A percentile compares a stretch with the other conserved stretches of the same genome.
Conservation (phyloP, 2,888 invertebrate genomes). For the Eustalomyia histrio region DNA sequence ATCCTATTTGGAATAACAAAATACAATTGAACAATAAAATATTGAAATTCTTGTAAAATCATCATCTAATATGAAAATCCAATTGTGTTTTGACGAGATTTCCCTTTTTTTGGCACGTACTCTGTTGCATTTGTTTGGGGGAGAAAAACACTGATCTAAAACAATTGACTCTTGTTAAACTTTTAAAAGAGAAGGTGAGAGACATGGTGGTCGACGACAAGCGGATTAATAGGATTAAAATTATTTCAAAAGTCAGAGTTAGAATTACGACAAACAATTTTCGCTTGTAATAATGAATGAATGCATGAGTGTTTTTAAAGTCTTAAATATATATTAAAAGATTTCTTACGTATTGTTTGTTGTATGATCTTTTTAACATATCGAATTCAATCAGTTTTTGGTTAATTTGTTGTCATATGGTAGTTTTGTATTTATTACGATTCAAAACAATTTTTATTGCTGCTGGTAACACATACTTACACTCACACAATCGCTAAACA, state of each 20-base stretch:
- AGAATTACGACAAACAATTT: constrained; percentile 5
- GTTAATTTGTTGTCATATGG: constrained; percentile 17
- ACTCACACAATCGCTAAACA: not conserved
- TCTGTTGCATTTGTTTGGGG: constrained; percentile 6
- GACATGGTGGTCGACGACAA: constrained; percentile 61
- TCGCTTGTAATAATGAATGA: not conserved
- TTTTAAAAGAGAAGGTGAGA: constrained; percentile 31
- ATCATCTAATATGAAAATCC: constrained; percentile 51
- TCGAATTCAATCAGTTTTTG: constrained; percentile 25
- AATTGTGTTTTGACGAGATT: constrained; percentile 53
- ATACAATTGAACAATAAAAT: constrained; percentile 45
- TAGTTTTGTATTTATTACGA: constrained; percentile 26
- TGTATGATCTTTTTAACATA: constrained; percentile 10
- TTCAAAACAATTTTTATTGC: too few relatives aligned
- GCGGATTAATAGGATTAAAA: constrained; percentile 62
- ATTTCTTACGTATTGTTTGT: not conserved
- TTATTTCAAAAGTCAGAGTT: constrained; percentile 7
- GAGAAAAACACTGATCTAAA: constrained; percentile 25
- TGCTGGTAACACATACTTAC: not conserved
- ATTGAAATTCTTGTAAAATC: constrained; percentile 55
- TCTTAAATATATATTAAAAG: constrained; percentile 5
- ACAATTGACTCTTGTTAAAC: constrained; percentile 56
- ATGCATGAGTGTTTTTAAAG: constrained; percentile 30
- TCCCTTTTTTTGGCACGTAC: constrained; percentile 45
- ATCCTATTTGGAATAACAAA: constrained; percentile 53